Evolutionary conservation across 2,888 invertebrate genomes (phyloP), one percentile per base, ranked within the genome.

Genomic region (Frankliniella intonsa): DNA sequence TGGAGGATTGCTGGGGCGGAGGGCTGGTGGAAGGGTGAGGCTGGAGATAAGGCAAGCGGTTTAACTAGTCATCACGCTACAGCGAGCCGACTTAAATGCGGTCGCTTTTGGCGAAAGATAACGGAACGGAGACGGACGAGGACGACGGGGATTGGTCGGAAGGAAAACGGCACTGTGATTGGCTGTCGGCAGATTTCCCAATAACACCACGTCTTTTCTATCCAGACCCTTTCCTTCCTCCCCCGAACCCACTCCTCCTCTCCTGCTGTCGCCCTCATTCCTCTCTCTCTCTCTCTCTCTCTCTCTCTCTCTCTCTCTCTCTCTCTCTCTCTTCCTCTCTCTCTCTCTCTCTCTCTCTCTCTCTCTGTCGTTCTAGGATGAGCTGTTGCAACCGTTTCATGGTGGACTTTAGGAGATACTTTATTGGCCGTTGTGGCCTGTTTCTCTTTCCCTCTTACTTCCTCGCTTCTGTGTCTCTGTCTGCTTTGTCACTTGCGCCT

Each of bases 171-270:
- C 10, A 25, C 69, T 25, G 22, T 76, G 69, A 76, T 76, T 76
- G 69, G 69, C 69, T 76, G 69, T 76, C 69, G 69, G 25, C 69
- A 76, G 69, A 76, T 76, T 76, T 12, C 22, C 69, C 69, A 76
- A 76, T 76, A 76, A 76, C 25, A 76, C 69, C 12, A 22, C 25
- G n/a, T 19, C n/a, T 69, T 38, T 38, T 38, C 38, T 38, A 38
- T 38, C 38, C 38, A 38, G 38, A 38, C 2, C 38, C 38, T n/a
- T n/a, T n/a, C 55, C 14, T 12, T 14, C 0, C 14, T 55, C 55
- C 19, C 55, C 55, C 12, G 5, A 19, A 5, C 55, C 55, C 19
- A 17, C 55, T 17, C 8, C 55, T 14, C 55, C 55, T 55, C 38
- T 38, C 38, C 38, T 38, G 38, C 38, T 38, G 38, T 38, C 38